phyloP scores from a whole-genome alignment of 2,888 invertebrate species.

The Pegoplata infirma region DNA sequence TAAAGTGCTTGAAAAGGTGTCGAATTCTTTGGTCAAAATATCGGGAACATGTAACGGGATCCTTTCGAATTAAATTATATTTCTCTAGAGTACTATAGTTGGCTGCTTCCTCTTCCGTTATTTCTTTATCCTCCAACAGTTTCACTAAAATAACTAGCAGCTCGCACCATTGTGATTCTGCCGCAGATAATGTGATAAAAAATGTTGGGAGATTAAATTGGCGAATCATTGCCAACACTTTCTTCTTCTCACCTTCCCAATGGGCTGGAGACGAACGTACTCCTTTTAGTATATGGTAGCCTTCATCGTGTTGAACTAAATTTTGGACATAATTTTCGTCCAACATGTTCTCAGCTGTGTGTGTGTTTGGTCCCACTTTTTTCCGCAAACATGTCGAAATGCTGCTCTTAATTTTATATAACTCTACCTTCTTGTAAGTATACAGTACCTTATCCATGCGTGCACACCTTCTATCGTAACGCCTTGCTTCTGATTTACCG shows the following conservation, averaged over 20 bases:
- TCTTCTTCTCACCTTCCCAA: constrained; percentile 59
- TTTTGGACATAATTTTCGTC: constrained; percentile 34
- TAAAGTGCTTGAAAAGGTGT: constrained; percentile 42
- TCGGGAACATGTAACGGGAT: constrained; percentile 34
- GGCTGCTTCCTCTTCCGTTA: constrained; percentile 29
- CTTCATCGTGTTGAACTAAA: constrained; percentile 44
- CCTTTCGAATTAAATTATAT: constrained; percentile 26
- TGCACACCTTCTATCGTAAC: constrained; percentile 55
- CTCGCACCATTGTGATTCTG: too few relatives aligned
- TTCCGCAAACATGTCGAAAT: constrained; percentile 46
- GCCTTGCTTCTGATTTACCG: constrained; percentile 44
- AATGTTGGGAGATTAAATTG: constrained; percentile 40
- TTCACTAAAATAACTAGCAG: constrained; percentile 2
- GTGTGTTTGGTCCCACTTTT: background rate
- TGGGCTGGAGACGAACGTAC: constrained; percentile 56
- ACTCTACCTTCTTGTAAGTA: constrained; percentile 50
- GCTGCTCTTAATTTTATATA: constrained; percentile 34
- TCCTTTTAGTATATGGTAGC: constrained; percentile 39
- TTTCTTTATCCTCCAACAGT: background rate
- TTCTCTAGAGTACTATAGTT: background rate
- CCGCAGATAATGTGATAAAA: too few relatives aligned
- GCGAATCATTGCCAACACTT: constrained; percentile 46
- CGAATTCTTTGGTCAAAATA: constrained; percentile 45
- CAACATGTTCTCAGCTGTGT: constrained; percentile 22
- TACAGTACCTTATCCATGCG: constrained; percentile 47